A percentile compares a stretch with the other conserved stretches of the same genome.
Evolutionary conservation across 23 tunicate genomes (phyloP).

Genomic region (Corella eumyota): DNA sequence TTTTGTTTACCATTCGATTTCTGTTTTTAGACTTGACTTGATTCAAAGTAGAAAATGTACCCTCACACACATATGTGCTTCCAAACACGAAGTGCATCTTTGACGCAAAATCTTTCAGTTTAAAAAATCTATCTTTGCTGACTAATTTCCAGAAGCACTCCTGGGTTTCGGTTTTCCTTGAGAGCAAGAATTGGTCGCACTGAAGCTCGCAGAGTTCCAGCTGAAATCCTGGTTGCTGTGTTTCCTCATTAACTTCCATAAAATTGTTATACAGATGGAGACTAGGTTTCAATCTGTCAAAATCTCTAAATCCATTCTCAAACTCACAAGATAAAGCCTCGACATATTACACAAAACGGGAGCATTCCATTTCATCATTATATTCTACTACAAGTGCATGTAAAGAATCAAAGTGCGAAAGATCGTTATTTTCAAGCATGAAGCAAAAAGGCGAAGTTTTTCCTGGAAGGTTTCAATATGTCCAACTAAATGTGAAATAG

Average conservation of each 20-base stretch:
- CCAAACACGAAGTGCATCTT: conserved; percentile 24
- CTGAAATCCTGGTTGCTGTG: conserved; percentile 15
- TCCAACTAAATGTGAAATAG: conserved; percentile 41
- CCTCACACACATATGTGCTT: conserved; percentile 39
- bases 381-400: conserved; percentile 21
- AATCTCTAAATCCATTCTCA: conserved; percentile 20
- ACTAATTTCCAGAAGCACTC: conserved; percentile 30
- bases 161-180: conserved; percentile 29
- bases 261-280: conserved; percentile 11
- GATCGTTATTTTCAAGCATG: conserved; percentile 28
- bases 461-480: conserved; percentile 30
- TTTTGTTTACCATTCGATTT: conserved; percentile 18
- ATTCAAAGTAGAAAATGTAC: conserved; percentile 15
- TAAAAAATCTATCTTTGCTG: conserved; percentile 18
- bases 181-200: conserved; percentile 18
- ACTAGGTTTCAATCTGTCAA: background rate
- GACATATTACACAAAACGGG: conserved; percentile 25
- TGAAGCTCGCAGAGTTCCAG: conserved; percentile 23
- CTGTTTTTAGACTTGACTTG: conserved; percentile 18
- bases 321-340: conserved; percentile 18
- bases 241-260: conserved; percentile 4
- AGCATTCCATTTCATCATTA: conserved; percentile 18
- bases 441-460: conserved; percentile 25
- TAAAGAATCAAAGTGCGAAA: conserved; percentile 39
- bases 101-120: conserved; percentile 7